Conservation (phyloP, 2,113 vertebrate species). For the Anthoscopus minutus region DNA sequence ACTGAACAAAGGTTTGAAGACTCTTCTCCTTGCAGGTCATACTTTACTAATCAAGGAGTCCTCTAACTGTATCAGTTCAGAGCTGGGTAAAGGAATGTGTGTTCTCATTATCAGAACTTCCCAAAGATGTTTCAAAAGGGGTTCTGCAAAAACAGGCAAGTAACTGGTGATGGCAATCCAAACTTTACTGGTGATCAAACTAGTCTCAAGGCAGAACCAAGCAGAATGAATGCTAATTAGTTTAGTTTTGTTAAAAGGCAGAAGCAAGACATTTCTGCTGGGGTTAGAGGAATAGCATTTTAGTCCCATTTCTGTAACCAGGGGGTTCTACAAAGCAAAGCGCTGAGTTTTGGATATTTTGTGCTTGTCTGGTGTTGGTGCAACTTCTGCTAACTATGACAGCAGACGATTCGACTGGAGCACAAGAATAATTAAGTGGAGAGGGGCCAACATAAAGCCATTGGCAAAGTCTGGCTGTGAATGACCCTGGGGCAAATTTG, state of each 20-base stretch:
- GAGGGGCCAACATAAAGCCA: neutral
- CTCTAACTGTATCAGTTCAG: neutral
- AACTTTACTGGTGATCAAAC: neutral
- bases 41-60: neutral
- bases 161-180: neutral
- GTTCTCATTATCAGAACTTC: neutral
- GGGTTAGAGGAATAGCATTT: neutral
- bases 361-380: neutral
- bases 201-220: neutral
- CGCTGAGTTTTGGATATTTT: neutral
- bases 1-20: neutral
- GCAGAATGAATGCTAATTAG: neutral
- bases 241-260: neutral
- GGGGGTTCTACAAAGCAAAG: neutral
- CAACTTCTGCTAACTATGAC: neutral
- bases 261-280: neutral
- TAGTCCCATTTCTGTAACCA: neutral
- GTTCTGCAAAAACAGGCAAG: neutral
- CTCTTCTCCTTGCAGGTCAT: neutral
- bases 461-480: neutral
- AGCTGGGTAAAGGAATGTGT: neutral
- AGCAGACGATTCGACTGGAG: neutral
- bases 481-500: neutral
- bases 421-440: neutral
- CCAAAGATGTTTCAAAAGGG: neutral